These are phyloP conservation scores for Penaeus indicus DNA, from an alignment of 1,140 invertebrate species.

Conservation along the genomic window DNA sequence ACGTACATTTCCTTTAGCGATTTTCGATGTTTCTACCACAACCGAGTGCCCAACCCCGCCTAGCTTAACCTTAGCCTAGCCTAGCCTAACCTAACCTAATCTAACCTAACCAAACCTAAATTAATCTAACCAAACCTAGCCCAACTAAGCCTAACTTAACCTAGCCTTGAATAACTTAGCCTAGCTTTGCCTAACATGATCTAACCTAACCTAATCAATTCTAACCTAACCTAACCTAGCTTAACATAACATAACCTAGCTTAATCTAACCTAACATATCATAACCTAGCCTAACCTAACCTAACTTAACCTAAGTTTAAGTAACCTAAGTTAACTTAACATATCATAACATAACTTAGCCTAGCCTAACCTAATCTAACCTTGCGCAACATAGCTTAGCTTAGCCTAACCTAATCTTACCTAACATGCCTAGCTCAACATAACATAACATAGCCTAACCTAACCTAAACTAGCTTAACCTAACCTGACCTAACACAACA, in stretches of 20 bases:
- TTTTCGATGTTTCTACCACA: background rate
- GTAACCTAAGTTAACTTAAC: too few relatives aligned
- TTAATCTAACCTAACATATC: too few relatives aligned
- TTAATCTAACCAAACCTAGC: background rate
- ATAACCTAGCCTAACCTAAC: too few relatives aligned
- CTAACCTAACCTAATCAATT: constrained; percentile 25
- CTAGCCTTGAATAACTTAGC: background rate
- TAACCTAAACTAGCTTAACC: too few relatives aligned
- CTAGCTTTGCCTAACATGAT: background rate
- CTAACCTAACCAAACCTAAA: background rate
- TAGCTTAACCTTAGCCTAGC: background rate
- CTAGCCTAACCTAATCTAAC: too few relatives aligned
- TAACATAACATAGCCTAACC: too few relatives aligned
- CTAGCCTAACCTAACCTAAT: background rate
- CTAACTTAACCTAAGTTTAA: too few relatives aligned
- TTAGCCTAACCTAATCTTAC: too few relatives aligned
- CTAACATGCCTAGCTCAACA: too few relatives aligned
- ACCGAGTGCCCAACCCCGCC: background rate
- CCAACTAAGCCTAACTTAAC: background rate
- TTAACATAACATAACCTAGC: background rate
- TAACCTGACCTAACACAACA: too few relatives aligned
- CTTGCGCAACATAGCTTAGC: too few relatives aligned
- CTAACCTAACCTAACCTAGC: background rate
- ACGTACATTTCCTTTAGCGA: background rate
- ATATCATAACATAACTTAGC: too few relatives aligned